Conservation (phyloP, 1,140 invertebrate genomes). For the Meloidogyne floridensis region DNA sequence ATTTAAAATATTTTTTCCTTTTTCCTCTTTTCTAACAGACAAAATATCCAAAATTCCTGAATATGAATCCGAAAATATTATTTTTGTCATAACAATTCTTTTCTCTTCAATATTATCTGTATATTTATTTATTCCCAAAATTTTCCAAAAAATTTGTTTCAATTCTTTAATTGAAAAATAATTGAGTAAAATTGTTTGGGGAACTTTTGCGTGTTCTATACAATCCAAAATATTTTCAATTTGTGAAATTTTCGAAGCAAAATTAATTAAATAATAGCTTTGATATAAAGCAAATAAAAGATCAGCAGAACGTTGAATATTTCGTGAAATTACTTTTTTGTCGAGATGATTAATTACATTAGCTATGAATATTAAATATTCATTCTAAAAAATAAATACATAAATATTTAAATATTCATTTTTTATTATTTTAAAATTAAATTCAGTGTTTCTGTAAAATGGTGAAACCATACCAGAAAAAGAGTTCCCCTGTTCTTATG, state of each 20-base stretch:
- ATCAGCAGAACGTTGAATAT: slow-evolving; percentile 2
- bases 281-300: neutral
- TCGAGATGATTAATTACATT: neutral
- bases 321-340: neutral
- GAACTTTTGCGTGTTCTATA: neutral
- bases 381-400: neutral
- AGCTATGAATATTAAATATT: neutral
- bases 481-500: too few species aligned
- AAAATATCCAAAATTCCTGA: neutral
- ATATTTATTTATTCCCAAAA: slow-evolving; percentile 4
- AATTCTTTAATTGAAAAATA: neutral
- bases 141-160: neutral
- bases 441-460: too few species aligned
- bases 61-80: slow-evolving; percentile 5
- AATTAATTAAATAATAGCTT: slow-evolving; percentile 3
- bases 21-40: neutral
- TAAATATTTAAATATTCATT: too few species aligned
- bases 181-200: neutral
- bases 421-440: too few species aligned
- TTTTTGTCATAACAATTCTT: neutral
- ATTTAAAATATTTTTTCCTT: neutral
- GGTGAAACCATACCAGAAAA: too few species aligned
- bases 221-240: neutral
- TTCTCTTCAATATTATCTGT: neutral
- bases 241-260: neutral